Evolutionary conservation across 2,113 vertebrate genomes (phyloP).

Genomic region (Psittacula cyanocephala): DNA sequence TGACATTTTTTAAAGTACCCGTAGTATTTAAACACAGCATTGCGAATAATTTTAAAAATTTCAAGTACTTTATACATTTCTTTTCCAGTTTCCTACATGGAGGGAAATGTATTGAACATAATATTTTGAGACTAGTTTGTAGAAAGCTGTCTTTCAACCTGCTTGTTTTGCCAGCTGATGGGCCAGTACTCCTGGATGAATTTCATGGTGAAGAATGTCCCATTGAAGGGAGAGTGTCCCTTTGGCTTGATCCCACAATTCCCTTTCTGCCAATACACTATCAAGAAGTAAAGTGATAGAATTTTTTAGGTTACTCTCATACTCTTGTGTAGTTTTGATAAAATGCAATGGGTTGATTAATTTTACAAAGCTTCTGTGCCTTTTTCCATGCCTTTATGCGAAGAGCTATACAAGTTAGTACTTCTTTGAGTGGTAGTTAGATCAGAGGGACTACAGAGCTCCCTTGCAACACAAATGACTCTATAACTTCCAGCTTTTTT

Average conservation of each 20-base stretch:
- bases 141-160: not conserved
- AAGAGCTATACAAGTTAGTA: not conserved
- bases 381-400: not conserved
- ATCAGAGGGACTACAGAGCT: not conserved
- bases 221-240: fast-evolving
- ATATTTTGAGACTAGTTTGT: not conserved
- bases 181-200: too few species aligned
- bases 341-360: not conserved
- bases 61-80: not conserved
- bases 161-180: not conserved
- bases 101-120: not conserved
- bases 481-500: not conserved
- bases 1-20: not conserved
- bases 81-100: not conserved
- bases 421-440: not conserved
- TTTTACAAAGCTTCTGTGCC: not conserved
- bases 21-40: not conserved
- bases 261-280: not conserved
- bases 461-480: not conserved
- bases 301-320: not conserved
- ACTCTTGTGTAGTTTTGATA: not conserved
- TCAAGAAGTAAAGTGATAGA: not conserved
- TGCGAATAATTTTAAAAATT: not conserved
- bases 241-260: not conserved
- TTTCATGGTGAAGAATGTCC: not conserved